A percentile compares a stretch with the other conserved stretches of the same genome.
phyloP scores from a whole-genome alignment of 2,888 invertebrate species.

The Baronia brevicornis region DNA sequence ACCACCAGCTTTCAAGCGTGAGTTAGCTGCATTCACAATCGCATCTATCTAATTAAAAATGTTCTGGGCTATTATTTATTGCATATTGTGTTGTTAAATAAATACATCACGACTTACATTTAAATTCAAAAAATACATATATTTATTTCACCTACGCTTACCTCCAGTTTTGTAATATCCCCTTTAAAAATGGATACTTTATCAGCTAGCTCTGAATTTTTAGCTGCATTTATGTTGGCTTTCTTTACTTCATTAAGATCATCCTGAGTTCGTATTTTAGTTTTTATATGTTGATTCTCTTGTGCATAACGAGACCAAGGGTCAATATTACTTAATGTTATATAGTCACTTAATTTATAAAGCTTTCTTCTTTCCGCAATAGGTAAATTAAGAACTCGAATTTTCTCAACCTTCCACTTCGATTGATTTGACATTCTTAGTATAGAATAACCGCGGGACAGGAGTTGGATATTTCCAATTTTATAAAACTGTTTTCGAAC shows the following conservation, averaged over 20 bases:
- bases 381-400: conserved; percentile 66
- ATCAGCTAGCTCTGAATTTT: conserved; percentile 64
- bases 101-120: too few species aligned
- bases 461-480: too few species aligned
- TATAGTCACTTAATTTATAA: conserved; percentile 55
- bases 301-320: conserved; percentile 74
- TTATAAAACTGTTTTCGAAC: conserved; percentile 20
- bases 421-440: conserved; percentile 51
- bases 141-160: too few species aligned
- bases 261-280: conserved; percentile 49
- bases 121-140: too few species aligned
- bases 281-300: conserved; percentile 43
- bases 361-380: conserved; percentile 70
- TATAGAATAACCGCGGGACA: conserved; percentile 27
- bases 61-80: not conserved
- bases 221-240: conserved; percentile 38
- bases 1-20: conserved; percentile 83
- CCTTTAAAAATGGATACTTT: conserved; percentile 83
- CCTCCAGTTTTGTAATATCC: conserved; percentile 88
- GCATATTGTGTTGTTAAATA: too few species aligned
- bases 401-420: conserved; percentile 69
- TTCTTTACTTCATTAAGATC: conserved; percentile 48
- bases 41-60: conserved; percentile 79
- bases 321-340: conserved; percentile 59
- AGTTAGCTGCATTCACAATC: conserved; percentile 94